These are phyloP conservation scores for Apotomis betuletana DNA, from an alignment of 2,888 invertebrate genomes.

Conservation along the genomic window DNA sequence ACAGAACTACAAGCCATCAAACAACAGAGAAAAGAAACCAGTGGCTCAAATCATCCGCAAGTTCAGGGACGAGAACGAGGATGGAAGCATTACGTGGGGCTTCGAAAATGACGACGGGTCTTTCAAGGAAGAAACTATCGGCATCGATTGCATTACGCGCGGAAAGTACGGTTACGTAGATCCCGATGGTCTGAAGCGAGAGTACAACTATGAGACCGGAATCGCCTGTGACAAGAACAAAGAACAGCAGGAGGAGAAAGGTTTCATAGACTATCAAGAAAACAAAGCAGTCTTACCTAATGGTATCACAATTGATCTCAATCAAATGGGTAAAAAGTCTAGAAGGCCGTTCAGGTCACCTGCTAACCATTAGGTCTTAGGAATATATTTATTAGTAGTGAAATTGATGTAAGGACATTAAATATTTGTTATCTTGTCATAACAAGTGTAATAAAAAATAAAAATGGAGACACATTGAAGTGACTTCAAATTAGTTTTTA, in stretches of 20 bases:
- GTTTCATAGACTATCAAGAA: constrained; percentile 89
- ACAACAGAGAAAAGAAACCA: constrained; percentile 85
- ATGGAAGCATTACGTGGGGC: constrained; percentile 94
- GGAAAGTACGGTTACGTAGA: constrained; percentile 94
- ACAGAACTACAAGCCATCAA: constrained; percentile 71
- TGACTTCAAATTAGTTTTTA: constrained; percentile 47
- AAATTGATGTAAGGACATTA: constrained; percentile 63
- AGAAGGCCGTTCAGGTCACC: constrained; percentile 85
- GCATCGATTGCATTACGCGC: constrained; percentile 89
- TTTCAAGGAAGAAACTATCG: constrained; percentile 93
- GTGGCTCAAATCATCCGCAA: constrained; percentile 88
- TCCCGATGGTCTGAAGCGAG: constrained; percentile 91
- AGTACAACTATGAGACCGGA: constrained; percentile 92
- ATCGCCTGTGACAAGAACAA: constrained; percentile 86
- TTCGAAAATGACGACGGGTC: constrained; percentile 95
- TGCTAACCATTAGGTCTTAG: constrained; percentile 72
- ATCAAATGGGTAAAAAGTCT: constrained; percentile 88
- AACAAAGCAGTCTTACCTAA: constrained; percentile 89
- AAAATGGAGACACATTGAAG: constrained; percentile 53
- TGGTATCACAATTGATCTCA: constrained; percentile 88
- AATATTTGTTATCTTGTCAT: constrained; percentile 66
- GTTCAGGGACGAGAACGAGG: constrained; percentile 90
- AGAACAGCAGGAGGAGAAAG: constrained; percentile 82
- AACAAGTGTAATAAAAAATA: constrained; percentile 56
- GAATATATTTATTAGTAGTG: constrained; percentile 76